Percentiles rank a stretch among this genome's conserved stretches.
phyloP scores from a whole-genome alignment of 2,888 invertebrate species.

The Diaperis boleti region DNA sequence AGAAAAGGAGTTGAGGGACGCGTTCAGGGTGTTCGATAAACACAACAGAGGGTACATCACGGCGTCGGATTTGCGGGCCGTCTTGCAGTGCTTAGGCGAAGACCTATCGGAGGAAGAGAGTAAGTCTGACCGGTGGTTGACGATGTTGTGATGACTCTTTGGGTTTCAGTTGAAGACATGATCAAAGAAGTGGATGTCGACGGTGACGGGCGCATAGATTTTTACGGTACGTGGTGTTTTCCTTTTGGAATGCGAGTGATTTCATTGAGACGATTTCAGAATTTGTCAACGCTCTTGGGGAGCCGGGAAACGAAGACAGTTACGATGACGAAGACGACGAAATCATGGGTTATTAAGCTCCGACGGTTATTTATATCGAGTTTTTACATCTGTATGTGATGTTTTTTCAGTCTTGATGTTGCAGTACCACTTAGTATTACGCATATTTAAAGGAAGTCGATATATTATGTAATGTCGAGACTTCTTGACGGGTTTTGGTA shows the following conservation, averaged over 20 bases:
- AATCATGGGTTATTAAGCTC: conserved; percentile 49
- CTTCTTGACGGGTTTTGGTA: conserved; percentile 30
- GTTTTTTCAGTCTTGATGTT: conserved; percentile 30
- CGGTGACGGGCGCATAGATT: conserved; percentile 93
- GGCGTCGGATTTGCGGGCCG: conserved; percentile 88
- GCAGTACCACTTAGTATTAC: conserved; percentile 9
- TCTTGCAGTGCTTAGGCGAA: conserved; percentile 89
- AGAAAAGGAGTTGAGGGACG: conserved; percentile 85
- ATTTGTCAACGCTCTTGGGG: conserved; percentile 87
- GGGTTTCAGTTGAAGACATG: conserved; percentile 89
- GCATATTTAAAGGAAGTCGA: conserved; percentile 20
- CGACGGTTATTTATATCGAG: conserved; percentile 27
- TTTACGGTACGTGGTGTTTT: conserved; percentile 75
- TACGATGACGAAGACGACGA: conserved; percentile 80
- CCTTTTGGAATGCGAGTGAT: conserved; percentile 13
- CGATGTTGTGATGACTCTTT: not conserved
- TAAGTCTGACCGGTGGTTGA: conserved; percentile 66
- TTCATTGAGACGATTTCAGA: conserved; percentile 67
- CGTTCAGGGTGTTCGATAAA: conserved; percentile 91
- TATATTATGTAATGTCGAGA: conserved; percentile 24
- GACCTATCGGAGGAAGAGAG: conserved; percentile 92
- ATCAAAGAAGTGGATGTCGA: conserved; percentile 96
- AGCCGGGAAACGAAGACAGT: conserved; percentile 80
- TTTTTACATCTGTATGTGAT: conserved; percentile 29
- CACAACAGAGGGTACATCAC: conserved; percentile 94